Conservation (phyloP, 37 sponge, comb jelly and placozoan genomes). For the Bolinopsis microptera region DNA sequence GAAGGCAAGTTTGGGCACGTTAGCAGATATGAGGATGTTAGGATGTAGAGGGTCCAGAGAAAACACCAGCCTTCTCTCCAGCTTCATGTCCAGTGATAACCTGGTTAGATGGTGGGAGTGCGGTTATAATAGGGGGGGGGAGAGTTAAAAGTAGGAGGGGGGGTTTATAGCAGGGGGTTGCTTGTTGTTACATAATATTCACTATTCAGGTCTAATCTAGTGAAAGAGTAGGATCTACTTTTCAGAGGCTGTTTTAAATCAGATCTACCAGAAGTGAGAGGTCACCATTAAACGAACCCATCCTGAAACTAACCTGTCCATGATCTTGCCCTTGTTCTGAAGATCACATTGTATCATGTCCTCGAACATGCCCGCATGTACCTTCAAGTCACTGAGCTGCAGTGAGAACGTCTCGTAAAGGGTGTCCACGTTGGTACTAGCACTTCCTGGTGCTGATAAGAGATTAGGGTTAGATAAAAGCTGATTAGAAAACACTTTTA, state of each 20-base stretch:
- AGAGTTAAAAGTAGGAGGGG: no score
- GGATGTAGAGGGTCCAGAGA: conserved; percentile 60
- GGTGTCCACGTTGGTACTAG: neutral
- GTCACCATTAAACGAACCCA: no score
- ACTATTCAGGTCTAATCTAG: no score
- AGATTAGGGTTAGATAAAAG: no score
- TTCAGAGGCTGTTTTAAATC: no score
- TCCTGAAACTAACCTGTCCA: conserved; percentile 51
- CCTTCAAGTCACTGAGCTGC: conserved; percentile 48
- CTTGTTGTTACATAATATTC: no score
- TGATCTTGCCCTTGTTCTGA: neutral
- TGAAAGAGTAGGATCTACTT: no score
- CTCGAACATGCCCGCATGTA: conserved; percentile 47
- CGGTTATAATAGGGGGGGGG: no score
- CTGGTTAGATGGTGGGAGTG: no score
- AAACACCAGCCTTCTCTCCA: conserved; percentile 53
- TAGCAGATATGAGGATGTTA: conserved; percentile 31
- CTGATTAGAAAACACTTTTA: no score
- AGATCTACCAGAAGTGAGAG: no score
- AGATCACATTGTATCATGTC: neutral
- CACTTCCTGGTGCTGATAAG: neutral
- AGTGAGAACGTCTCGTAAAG: conserved; percentile 57
- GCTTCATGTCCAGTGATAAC: conserved; percentile 44
- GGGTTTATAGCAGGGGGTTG: no score
- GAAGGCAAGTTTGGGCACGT: conserved; percentile 48